A percentile compares a stretch with the other conserved stretches of the same genome.
Evolutionary conservation across 30 jellyfish, hydroid and myxozoan genomes (phyloP).

Genomic region (Cassiopea andromeda): DNA sequence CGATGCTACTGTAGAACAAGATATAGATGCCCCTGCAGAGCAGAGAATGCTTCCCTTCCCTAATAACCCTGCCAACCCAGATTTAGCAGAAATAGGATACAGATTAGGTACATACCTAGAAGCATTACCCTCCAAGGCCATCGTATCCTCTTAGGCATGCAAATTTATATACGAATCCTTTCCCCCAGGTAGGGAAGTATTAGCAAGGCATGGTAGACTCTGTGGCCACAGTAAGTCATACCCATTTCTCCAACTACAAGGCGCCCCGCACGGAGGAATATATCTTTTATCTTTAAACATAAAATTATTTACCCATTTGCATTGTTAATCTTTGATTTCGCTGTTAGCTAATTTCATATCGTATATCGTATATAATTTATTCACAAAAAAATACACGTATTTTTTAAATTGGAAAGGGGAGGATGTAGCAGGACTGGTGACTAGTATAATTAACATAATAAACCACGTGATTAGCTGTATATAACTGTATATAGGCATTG

Average conservation of each 20-base stretch:
- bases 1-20: background rate
- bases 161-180: background rate
- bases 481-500: background rate
- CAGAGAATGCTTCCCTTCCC: background rate
- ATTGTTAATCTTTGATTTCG: background rate
- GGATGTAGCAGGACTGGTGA: background rate
- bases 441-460: too few relatives aligned
- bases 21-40: background rate
- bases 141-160: constrained; percentile 7
- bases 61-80: background rate
- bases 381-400: background rate
- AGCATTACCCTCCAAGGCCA: constrained; percentile 2
- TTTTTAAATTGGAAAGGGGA: background rate
- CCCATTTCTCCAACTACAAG: constrained; percentile 11
- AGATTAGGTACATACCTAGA: background rate
- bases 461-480: too few relatives aligned
- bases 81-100: constrained; percentile 1
- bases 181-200: background rate
- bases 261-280: constrained; percentile 8
- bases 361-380: too few relatives aligned
- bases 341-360: background rate
- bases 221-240: constrained; percentile 2
- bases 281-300: background rate
- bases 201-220: constrained; percentile 17
- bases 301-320: background rate